These are phyloP conservation scores for Dicrostonyx torquatus DNA, from an alignment of 2,797 vertebrate genomes.

Conservation along the genomic window DNA sequence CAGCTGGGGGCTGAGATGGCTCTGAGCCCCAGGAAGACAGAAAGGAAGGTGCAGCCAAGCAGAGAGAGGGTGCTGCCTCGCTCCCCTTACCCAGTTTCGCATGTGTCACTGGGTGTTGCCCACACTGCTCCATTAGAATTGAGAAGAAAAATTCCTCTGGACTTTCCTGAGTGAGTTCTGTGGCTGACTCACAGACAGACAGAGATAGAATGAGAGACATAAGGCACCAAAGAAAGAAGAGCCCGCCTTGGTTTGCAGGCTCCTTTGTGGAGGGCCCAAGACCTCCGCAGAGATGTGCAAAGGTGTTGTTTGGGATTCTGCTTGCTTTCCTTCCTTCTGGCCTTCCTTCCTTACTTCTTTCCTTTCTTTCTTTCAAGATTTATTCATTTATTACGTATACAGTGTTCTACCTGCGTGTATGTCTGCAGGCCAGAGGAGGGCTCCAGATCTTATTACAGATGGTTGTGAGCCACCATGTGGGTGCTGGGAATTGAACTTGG, in stretches of 20 bases:
- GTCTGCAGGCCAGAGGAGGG: not conserved
- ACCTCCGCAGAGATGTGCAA: not conserved
- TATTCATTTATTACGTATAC: too few species aligned
- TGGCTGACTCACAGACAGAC: slow-evolving; percentile 58
- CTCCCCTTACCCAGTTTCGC: not conserved
- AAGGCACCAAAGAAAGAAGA: slow-evolving; percentile 20
- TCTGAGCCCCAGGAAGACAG: not conserved
- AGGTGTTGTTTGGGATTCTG: not conserved
- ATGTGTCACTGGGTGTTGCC: not conserved
- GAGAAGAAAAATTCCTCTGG: slow-evolving; percentile 45
- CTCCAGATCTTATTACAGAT: not conserved
- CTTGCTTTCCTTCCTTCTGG: not conserved
- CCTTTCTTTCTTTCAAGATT: too few species aligned
- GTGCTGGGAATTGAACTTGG: not conserved
- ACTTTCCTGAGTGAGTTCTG: slow-evolving; percentile 9
- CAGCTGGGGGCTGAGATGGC: not conserved
- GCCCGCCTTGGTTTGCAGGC: not conserved
- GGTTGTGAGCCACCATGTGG: not conserved
- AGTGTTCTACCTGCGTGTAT: not conserved
- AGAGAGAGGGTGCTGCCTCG: accelerated
- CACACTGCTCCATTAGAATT: not conserved
- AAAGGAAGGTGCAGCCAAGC: not conserved
- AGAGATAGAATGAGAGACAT: not conserved
- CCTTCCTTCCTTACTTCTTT: too few species aligned
- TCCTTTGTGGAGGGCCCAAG: not conserved